Conservation (phyloP, 2,113 vertebrate species). For the Strix aluco region DNA sequence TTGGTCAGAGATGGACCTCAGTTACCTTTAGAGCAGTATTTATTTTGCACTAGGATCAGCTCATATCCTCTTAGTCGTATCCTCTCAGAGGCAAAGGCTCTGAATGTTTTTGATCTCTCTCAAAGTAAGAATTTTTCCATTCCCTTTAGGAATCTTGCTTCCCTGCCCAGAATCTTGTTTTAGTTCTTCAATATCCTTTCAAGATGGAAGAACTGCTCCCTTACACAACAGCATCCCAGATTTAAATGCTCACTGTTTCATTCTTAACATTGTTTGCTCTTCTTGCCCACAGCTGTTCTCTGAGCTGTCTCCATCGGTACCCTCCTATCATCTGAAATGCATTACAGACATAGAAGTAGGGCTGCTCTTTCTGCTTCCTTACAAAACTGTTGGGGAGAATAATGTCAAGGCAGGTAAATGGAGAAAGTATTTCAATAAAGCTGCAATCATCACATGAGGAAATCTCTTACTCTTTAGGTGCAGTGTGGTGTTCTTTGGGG, state of each 20-base stretch:
- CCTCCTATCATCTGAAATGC: not conserved
- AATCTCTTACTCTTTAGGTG: not conserved
- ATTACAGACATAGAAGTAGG: not conserved
- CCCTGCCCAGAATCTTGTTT: slow-evolving; percentile 2
- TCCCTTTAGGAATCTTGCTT: not conserved
- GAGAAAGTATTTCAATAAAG: not conserved
- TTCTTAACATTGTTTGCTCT: not conserved
- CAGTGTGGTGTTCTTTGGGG: not conserved
- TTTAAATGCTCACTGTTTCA: not conserved
- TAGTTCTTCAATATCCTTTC: slow-evolving; percentile 33
- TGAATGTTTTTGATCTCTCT: not conserved
- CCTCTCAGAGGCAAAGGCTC: not conserved
- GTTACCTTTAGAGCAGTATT: not conserved
- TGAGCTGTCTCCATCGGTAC: not conserved
- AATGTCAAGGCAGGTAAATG: not conserved
- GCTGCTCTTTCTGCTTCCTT: not conserved
- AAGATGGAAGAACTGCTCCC: not conserved
- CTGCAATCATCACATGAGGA: not conserved
- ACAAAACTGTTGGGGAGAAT: not conserved
- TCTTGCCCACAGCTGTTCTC: not conserved
- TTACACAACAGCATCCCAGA: slow-evolving; percentile 1
- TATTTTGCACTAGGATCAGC: not conserved
- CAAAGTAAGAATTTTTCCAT: slow-evolving; percentile 10
- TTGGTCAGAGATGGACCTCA: not conserved
- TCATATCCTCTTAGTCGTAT: not conserved